Evolutionary conservation across 2,888 invertebrate species (phyloP).

Genomic region (Ormia ochracea): DNA sequence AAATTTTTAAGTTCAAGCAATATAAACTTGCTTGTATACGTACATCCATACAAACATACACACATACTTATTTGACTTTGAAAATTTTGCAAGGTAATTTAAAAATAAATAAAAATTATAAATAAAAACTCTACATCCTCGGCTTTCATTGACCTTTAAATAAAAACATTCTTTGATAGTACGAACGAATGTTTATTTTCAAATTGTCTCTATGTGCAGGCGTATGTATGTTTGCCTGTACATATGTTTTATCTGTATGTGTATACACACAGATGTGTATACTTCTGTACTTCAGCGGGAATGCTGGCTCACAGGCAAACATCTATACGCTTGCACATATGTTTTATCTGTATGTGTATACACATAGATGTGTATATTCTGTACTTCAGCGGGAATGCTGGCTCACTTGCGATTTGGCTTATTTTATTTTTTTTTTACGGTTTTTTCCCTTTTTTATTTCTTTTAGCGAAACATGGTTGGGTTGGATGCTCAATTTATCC

Average conservation of each 20-base stretch:
- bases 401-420: slow-evolving; percentile 46
- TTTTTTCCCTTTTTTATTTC: slow-evolving; percentile 42
- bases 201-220: slow-evolving; percentile 30
- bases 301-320: slow-evolving; percentile 46
- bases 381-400: slow-evolving; percentile 33
- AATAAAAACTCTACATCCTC: slow-evolving; percentile 9
- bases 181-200: slow-evolving; percentile 37
- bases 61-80: slow-evolving; percentile 24
- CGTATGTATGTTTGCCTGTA: too few species aligned
- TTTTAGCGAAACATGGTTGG: slow-evolving; percentile 41
- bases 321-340: too few species aligned
- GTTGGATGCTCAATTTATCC: not conserved
- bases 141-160: slow-evolving; percentile 49
- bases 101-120: not conserved
- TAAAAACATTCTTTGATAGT: slow-evolving; percentile 43
- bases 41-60: not conserved
- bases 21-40: not conserved
- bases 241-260: not conserved
- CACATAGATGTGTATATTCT: too few species aligned
- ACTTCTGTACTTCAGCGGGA: slow-evolving; percentile 27
- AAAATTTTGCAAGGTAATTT: slow-evolving; percentile 59
- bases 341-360: too few species aligned
- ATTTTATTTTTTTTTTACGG: not conserved
- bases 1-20: not conserved
- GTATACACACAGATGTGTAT: too few species aligned